Percentiles rank a stretch among this genome's conserved stretches.
phyloP scores from a whole-genome alignment of 2,888 invertebrate species.

The Agrotis segetum region DNA sequence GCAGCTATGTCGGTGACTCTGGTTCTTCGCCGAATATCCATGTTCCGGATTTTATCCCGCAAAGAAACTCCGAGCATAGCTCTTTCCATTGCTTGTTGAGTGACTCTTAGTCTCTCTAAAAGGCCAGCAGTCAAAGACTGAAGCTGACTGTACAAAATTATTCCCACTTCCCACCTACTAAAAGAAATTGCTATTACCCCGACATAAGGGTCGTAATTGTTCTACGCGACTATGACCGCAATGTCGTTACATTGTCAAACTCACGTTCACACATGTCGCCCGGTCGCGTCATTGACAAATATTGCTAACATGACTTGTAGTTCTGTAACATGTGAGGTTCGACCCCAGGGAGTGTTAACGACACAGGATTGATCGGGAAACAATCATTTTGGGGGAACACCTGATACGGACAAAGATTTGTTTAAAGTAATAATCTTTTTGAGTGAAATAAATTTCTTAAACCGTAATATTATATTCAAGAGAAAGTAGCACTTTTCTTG shows the following conservation, averaged over 20 bases:
- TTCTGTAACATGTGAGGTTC: slow-evolving; percentile 25
- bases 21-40: no score
- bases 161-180: slow-evolving; percentile 1
- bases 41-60: no score
- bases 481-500: neutral
- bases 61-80: no score
- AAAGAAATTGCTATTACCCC: neutral
- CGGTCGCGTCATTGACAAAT: slow-evolving; percentile 68
- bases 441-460: no score
- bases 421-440: no score
- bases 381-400: slow-evolving; percentile 16
- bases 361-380: slow-evolving; percentile 44
- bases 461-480: neutral
- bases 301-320: slow-evolving; percentile 59
- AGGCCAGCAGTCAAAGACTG: no score
- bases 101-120: no score
- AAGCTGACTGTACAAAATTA: slow-evolving; percentile 3
- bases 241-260: slow-evolving; percentile 64
- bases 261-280: slow-evolving; percentile 54
- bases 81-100: no score
- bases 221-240: slow-evolving; percentile 45
- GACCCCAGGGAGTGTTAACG: slow-evolving; percentile 23
- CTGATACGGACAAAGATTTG: slow-evolving; percentile 1
- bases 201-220: slow-evolving; percentile 34
- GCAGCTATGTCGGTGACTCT: no score